Base-by-base conservation (phyloP, 2,113 vertebrate species). In the Phasianus colchicus region DNA sequence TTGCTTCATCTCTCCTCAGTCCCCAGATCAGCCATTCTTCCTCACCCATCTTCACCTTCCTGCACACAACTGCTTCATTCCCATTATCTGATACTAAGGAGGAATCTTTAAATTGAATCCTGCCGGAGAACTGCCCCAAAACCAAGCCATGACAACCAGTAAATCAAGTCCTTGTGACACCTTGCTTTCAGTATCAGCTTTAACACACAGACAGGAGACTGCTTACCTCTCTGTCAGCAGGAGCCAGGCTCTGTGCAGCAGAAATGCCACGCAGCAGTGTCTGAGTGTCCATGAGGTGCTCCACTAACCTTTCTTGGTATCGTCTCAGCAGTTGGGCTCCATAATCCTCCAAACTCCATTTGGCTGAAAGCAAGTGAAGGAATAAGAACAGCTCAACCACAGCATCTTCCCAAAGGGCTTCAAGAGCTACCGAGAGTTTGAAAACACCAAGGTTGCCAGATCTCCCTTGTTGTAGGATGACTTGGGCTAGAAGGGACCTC, bases 211-310 rank as follows among this genome's bases (percentile, higher is more conserved):
- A 8, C 58, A n/a, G 34, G 30, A 67, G 16, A 72, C 69, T 34
- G 16, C 96, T 91, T 81, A 98, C 97, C 97, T 98, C 93, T 96
- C 77, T 97, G 64, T 98, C 97, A 67, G 66, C 92, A 72, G 97
- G 80, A 88, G 95, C 70, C 90, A 98, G 72, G 54, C 90, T 93
- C 72, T 79, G 92, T 78, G 93, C 74, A 18, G 92, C 88, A 73
- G 96, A 90, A 71, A 98, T 97, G 69, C 85, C 79, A 58, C 83
- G 63, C 43, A 97, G 87, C 47, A 98, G 88, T 34, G 45, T 32
- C 76, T 95, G 69, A 34, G 75, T 78, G 83, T 98, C 97, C 34
- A 91, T 93, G 66, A 97, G 95, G 54, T 97, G 87, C 70, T 96
- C 92, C 30, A 70, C 89, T 13, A 98, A 92, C 74, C 95, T 97